Evolutionary conservation across 2,113 vertebrate genomes (phyloP).

Genomic region (Gymnocephalus cernua): DNA sequence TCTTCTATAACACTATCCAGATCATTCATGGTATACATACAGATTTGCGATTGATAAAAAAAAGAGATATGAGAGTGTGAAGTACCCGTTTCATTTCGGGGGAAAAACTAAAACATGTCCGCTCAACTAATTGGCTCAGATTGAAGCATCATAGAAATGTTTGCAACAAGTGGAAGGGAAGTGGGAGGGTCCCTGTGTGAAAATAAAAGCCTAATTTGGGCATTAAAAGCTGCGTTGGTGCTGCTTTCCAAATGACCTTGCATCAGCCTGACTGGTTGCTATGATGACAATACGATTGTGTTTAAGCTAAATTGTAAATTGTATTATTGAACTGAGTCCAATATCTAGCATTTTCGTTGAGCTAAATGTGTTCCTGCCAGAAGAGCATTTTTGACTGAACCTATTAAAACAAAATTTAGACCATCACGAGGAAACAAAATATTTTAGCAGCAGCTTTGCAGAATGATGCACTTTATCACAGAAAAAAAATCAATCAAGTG

Average conservation of each 20-base stretch:
- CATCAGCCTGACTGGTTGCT: constrained; percentile 44
- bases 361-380: constrained; percentile 6
- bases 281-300: constrained; percentile 34
- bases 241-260: constrained; percentile 20
- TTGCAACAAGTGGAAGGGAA: constrained; percentile 25
- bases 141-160: background rate
- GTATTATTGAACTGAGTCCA: constrained; percentile 24
- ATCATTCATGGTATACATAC: background rate
- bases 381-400: background rate
- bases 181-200: background rate
- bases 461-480: constrained; percentile 8
- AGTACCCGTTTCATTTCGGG: too few relatives aligned
- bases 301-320: constrained; percentile 26
- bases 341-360: constrained; percentile 6
- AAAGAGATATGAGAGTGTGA: background rate
- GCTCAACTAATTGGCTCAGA: background rate
- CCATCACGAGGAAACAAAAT: background rate
- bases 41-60: background rate
- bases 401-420: background rate
- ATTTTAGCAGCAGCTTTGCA: background rate
- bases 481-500: background rate
- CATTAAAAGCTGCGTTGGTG: background rate
- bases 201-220: background rate
- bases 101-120: too few relatives aligned
- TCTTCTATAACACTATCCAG: background rate